Evolutionary conservation across 2,888 invertebrate genomes (phyloP).

Genomic region (Hirtodrosophila alboralis): DNA sequence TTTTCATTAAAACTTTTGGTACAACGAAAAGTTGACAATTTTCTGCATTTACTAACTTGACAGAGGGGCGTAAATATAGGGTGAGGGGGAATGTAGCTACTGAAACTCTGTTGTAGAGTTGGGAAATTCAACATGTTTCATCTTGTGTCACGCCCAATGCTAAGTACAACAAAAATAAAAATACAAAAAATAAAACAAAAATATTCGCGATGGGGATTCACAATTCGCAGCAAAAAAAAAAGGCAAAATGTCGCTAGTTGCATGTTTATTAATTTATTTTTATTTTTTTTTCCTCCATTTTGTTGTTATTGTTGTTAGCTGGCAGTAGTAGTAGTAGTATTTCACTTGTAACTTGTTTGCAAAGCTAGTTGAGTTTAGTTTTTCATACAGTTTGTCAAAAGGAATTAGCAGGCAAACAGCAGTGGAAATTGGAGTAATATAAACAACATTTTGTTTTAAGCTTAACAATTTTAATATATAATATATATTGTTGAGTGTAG

Average conservation of each 20-base stretch:
- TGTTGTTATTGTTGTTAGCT: conserved; percentile 23
- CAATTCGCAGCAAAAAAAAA: conserved; percentile 45
- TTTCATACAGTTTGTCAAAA: conserved; percentile 33
- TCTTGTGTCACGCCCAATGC: conserved; percentile 36
- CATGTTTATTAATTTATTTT: conserved; percentile 65
- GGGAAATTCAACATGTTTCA: conserved; percentile 17
- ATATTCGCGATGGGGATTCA: conserved; percentile 24
- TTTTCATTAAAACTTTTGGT: conserved; percentile 70
- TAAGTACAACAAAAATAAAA: conserved; percentile 15
- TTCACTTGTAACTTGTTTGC: conserved; percentile 53
- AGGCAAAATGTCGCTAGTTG: conserved; percentile 51
- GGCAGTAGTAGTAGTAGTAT: conserved; percentile 20
- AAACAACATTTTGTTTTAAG: conserved; percentile 38
- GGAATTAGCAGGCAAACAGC: conserved; percentile 14
- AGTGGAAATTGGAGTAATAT: conserved; percentile 40
- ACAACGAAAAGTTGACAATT: conserved; percentile 46
- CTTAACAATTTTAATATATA: conserved; percentile 4
- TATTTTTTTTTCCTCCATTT: too few relatives aligned
- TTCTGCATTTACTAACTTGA: conserved; percentile 3
- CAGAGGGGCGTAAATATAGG: background rate
- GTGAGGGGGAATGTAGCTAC: too few relatives aligned
- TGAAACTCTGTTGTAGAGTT: conserved; percentile 1
- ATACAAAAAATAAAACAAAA: conserved; percentile 13
- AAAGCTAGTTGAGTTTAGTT: conserved; percentile 32
- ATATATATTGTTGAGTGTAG: too few relatives aligned